Evolutionary conservation across 2,797 vertebrate genomes (phyloP), one percentile per base, ranked within the genome.

Genomic region (Bradypus variegatus): DNA sequence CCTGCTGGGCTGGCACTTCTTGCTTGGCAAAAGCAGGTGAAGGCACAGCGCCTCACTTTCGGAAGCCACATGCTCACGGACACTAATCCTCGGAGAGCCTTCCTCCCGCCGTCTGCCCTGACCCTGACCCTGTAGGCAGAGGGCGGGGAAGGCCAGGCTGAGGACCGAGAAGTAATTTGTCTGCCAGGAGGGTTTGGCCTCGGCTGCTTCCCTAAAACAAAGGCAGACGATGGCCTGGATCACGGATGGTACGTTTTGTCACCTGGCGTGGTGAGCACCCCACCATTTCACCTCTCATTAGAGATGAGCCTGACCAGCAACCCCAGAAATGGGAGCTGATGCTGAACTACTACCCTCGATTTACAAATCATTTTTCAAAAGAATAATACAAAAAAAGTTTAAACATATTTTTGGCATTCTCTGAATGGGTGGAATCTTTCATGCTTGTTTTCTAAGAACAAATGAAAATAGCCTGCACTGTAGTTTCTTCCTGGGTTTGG

Each of bases 151-250:
- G 97, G 93, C 96, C 96, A 97, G 96, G 94, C 95, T 93, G 60
- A 96, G 96, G 96, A 95, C 81, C 86, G 91, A 93, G 94, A 94
- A 95, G 94, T 95, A 94, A 96, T 97, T 97, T 96, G 97, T 96
- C 97, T 95, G 88, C 94, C 77, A 78, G 12, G 93, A 95, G 94
- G 85, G 91, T 94, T 96, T 96, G 84, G 94, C 89, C 86, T 95
- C 29, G 58, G 94, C 92, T 95, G 85, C 82, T 82, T 95, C 95
- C 95, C 96, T 95, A 96, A 96, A 96, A 97, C 96, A 96, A 95
- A 96, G 86, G 94, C 96, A 96, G 97, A 96, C 97, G 96, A 93
- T 91, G 65, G 93, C 67, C 96, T 96, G 95, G 94, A 88, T 97
- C 97, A 96, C 92, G 94, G 95, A 96, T 93, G 86, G 94, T 88